Conservation (phyloP, 2,888 invertebrate species). For the Didymodactylos carnosus region DNA sequence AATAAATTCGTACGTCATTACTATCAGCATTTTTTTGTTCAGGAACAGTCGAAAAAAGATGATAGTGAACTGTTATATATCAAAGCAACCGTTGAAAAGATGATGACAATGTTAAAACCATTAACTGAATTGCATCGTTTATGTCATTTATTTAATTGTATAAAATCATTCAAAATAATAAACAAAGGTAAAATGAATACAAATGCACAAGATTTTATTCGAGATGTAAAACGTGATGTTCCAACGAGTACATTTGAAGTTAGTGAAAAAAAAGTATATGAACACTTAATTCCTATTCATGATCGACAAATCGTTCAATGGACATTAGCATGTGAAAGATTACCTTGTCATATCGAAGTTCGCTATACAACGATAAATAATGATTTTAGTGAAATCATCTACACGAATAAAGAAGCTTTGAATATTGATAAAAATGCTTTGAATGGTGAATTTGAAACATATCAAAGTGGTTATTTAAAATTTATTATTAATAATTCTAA, state of each 20-base stretch:
- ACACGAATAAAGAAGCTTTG: background rate
- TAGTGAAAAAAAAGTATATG: too few species aligned
- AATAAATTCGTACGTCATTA: too few species aligned
- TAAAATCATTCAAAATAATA: background rate
- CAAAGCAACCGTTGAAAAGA: background rate
- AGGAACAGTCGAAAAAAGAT: too few species aligned
- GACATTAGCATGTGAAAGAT: background rate
- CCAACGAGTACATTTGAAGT: background rate
- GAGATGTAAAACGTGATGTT: background rate
- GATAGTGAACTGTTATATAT: too few species aligned
- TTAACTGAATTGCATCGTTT: background rate
- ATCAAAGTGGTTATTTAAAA: background rate
- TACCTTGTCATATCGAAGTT: background rate
- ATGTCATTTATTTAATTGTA: background rate
- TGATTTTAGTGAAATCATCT: background rate
- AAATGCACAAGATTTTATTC: background rate
- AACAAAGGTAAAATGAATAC: background rate
- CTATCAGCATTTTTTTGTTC: too few species aligned
- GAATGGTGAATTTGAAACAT: background rate
- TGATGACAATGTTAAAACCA: background rate
- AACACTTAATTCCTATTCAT: background rate
- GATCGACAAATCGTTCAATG: background rate
- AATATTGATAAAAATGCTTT: background rate
- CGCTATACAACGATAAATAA: background rate
- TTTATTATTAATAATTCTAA: background rate